Conservation (phyloP, 2,797 vertebrate species). For the Schizopygopsis malacanthus region DNA sequence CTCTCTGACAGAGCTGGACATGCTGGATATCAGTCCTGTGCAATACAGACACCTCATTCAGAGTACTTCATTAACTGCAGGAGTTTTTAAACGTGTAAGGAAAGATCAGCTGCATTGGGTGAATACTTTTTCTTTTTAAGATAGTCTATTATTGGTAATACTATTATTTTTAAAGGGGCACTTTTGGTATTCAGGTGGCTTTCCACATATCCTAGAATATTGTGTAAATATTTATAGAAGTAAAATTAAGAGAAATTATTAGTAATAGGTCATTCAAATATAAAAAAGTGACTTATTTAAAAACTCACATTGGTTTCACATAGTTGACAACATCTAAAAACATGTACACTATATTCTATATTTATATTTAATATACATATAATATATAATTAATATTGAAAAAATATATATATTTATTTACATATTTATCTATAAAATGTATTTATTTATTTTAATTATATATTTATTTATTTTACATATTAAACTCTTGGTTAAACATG, state of each 20-base stretch:
- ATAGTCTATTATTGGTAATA: background rate
- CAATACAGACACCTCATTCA: background rate
- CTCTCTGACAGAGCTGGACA: slow-evolving; percentile 6
- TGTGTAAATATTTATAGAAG: background rate
- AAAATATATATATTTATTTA: no score
- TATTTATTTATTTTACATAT: background rate
- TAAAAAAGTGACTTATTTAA: background rate
- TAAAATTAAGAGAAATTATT: background rate
- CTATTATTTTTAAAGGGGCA: background rate
- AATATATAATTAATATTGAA: no score
- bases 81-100: background rate
- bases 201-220: background rate
- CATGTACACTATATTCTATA: background rate
- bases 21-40: slow-evolving; percentile 6
- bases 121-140: background rate
- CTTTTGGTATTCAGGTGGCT: background rate
- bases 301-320: background rate
- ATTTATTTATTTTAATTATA: no score
- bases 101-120: background rate
- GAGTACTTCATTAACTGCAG: background rate
- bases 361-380: background rate
- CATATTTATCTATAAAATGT: no score
- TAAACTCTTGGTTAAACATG: background rate
- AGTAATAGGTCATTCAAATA: background rate
- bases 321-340: background rate